Conservation (phyloP, 2,888 invertebrate species). For the Priocnemis perturbator region DNA sequence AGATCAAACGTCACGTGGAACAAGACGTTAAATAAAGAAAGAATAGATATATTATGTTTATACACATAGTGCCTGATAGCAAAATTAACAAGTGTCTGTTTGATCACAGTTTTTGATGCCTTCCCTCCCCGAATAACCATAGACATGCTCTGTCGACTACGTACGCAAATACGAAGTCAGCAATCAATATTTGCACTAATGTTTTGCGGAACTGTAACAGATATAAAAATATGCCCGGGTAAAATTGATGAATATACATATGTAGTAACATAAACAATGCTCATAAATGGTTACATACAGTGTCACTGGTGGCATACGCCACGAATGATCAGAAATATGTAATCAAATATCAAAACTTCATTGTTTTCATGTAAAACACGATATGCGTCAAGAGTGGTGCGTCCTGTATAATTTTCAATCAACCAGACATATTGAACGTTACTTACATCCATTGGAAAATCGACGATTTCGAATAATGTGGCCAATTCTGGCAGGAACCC, state of each 20-base stretch:
- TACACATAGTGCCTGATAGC: slow-evolving; percentile 32
- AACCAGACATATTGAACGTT: neutral
- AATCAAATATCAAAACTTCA: too few species aligned
- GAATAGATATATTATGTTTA: slow-evolving; percentile 11
- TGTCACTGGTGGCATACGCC: too few species aligned
- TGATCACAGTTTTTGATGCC: slow-evolving; percentile 73
- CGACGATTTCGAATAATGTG: slow-evolving; percentile 94
- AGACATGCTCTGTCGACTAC: slow-evolving; percentile 90
- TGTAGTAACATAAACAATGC: neutral
- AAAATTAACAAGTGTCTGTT: slow-evolving; percentile 25
- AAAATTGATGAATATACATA: neutral
- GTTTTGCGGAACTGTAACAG: slow-evolving; percentile 90
- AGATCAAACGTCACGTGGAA: slow-evolving; percentile 31
- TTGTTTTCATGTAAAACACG: too few species aligned
- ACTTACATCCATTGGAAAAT: slow-evolving; percentile 93
- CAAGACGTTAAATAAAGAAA: slow-evolving; percentile 34
- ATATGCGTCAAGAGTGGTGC: too few species aligned
- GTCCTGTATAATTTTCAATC: neutral
- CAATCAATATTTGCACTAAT: slow-evolving; percentile 87
- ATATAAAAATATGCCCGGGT: neutral
- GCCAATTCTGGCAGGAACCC: slow-evolving; percentile 91
- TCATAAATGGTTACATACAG: too few species aligned
- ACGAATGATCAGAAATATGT: too few species aligned
- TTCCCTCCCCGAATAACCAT: slow-evolving; percentile 91
- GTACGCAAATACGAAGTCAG: slow-evolving; percentile 91